These are phyloP conservation scores for Acleris laterana DNA, from an alignment of 2,888 invertebrate species.

Conservation along the genomic window DNA sequence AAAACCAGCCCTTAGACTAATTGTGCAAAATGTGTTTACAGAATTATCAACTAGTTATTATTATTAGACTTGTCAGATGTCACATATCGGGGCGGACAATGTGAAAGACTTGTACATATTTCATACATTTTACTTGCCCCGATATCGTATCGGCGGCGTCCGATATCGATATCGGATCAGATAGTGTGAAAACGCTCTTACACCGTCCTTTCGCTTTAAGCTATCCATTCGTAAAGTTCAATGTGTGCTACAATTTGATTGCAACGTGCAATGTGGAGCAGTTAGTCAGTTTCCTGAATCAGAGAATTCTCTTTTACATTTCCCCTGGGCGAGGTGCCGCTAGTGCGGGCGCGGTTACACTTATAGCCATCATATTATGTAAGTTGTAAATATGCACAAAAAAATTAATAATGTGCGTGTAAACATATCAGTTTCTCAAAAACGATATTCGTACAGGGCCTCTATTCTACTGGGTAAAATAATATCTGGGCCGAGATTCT, in stretches of 20 bases:
- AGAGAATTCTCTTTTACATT: constrained; percentile 35
- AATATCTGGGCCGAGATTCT: too few species aligned
- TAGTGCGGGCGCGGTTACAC: constrained; percentile 8
- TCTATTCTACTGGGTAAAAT: too few species aligned
- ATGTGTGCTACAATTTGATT: constrained; percentile 27
- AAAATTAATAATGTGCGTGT: neutral
- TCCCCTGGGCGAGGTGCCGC: constrained; percentile 21
- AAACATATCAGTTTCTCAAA: neutral
- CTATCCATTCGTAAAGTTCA: constrained; percentile 10
- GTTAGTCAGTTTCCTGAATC: constrained; percentile 31
- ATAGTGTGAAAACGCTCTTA: too few species aligned
- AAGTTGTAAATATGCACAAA: neutral
- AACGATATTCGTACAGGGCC: neutral
- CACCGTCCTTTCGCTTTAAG: neutral
- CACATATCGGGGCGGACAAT: too few species aligned
- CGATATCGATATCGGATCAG: too few species aligned
- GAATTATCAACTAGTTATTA: too few species aligned
- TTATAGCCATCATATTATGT: neutral
- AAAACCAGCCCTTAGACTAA: too few species aligned
- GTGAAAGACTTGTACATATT: too few species aligned
- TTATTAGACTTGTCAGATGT: too few species aligned
- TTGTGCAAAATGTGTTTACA: too few species aligned
- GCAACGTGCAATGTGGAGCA: constrained; percentile 22
- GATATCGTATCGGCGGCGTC: too few species aligned
- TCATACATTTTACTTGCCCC: too few species aligned